These are phyloP conservation scores for Enchytraeus crypticus DNA, from an alignment of 2,888 invertebrate genomes.

Conservation along the genomic window DNA sequence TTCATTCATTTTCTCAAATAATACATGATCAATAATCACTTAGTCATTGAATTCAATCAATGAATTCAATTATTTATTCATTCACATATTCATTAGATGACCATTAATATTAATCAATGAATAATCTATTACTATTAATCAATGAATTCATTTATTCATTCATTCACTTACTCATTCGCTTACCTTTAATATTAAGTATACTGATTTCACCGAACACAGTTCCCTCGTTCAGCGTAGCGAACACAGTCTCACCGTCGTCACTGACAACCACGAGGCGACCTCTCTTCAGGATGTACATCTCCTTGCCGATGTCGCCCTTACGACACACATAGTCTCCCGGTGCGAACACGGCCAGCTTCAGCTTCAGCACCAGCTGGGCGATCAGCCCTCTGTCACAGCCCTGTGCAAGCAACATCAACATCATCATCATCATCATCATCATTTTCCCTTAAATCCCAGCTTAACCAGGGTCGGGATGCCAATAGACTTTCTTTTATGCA, in stretches of 20 bases:
- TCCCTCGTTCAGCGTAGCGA: conserved; percentile 82
- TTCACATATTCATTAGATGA: too few species aligned
- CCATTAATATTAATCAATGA: not conserved
- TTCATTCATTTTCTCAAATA: too few species aligned
- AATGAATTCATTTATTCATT: not conserved
- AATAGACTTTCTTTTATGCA: too few species aligned
- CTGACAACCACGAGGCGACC: conserved; percentile 79
- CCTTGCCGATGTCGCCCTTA: conserved; percentile 88
- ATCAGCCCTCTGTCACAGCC: conserved; percentile 90
- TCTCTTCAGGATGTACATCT: conserved; percentile 94
- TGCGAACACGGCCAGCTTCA: conserved; percentile 81
- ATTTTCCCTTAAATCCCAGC: too few species aligned
- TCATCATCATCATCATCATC: too few species aligned
- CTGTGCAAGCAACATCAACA: too few species aligned
- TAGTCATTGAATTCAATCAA: too few species aligned
- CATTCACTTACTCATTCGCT: too few species aligned
- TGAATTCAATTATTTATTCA: too few species aligned
- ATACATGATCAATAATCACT: too few species aligned
- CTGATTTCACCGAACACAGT: conserved; percentile 87
- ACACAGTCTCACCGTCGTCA: conserved; percentile 67
- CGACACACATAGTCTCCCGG: conserved; percentile 92
- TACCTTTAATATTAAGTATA: conserved; percentile 69
- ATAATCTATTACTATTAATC: not conserved
- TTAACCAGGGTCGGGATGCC: too few species aligned
- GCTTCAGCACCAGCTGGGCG: conserved; percentile 81